A percentile compares a stretch with the other conserved stretches of the same genome.
These are phyloP conservation scores for Dorcus hopei DNA, from an alignment of 2,888 invertebrate species.

Conservation along the genomic window DNA sequence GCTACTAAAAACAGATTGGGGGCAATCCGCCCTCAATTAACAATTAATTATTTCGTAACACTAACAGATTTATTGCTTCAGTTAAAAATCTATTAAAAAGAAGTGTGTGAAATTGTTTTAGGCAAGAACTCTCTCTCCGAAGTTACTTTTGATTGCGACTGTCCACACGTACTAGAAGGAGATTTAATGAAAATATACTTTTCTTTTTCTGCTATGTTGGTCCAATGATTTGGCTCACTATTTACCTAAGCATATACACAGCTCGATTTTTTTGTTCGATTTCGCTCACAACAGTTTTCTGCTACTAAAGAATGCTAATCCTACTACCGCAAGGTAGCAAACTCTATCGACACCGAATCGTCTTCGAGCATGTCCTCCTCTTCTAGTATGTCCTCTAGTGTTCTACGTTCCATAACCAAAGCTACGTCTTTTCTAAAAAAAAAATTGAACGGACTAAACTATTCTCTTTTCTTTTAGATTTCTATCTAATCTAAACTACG, in stretches of 20 bases:
- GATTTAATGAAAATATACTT: conserved; percentile 15
- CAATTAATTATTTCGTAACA: neutral
- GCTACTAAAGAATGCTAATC: neutral
- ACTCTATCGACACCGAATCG: conserved; percentile 14
- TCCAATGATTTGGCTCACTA: conserved; percentile 18
- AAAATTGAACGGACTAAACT: conserved; percentile 20
- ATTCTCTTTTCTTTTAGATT: neutral
- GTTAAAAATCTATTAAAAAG: neutral
- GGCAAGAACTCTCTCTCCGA: too few relatives aligned
- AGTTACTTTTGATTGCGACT: conserved; percentile 5
- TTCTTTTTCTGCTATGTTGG: conserved; percentile 11
- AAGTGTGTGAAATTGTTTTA: neutral
- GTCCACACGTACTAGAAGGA: neutral
- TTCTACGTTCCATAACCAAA: conserved; percentile 41
- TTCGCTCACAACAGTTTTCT: neutral
- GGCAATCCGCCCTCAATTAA: neutral
- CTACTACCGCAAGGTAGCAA: conserved; percentile 13
- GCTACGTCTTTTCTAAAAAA: conserved; percentile 45
- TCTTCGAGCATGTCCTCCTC: conserved; percentile 46
- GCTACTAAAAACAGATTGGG: too few relatives aligned
- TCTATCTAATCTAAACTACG: neutral
- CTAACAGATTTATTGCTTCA: neutral
- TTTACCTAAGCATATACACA: conserved; percentile 17
- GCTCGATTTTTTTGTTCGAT: conserved; percentile 6
- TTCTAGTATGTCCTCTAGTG: conserved; percentile 46